Evolutionary conservation across 2,888 invertebrate genomes (phyloP).

Genomic region (Apoda limacodes): DNA sequence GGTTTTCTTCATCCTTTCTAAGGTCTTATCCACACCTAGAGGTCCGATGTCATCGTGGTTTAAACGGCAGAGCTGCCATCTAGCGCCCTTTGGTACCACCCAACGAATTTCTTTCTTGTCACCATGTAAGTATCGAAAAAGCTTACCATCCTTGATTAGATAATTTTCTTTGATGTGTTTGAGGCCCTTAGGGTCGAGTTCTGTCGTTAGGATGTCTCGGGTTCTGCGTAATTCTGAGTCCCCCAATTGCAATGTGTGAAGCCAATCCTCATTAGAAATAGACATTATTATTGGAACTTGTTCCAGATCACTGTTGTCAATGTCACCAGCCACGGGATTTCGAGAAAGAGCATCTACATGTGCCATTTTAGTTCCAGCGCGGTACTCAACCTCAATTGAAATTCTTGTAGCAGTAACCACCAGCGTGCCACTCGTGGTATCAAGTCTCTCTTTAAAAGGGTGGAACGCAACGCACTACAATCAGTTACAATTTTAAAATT

Average conservation of each 20-base stretch:
- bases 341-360: constrained; percentile 9
- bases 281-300: constrained; percentile 8
- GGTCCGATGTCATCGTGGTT: constrained; percentile 33
- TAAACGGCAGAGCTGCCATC: constrained; percentile 26
- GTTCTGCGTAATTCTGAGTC: constrained; percentile 14
- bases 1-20: constrained; percentile 24
- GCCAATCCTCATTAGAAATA: constrained; percentile 15
- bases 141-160: constrained; percentile 15
- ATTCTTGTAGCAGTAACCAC: constrained; percentile 13
- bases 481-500: constrained; percentile 14
- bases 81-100: constrained; percentile 26
- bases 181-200: constrained; percentile 11
- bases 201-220: constrained; percentile 7
- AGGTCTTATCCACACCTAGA: constrained; percentile 15
- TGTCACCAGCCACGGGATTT: too few relatives aligned
- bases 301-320: too few relatives aligned
- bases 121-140: constrained; percentile 14
- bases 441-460: constrained; percentile 13
- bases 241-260: constrained; percentile 13
- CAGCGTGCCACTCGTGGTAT: constrained; percentile 12
- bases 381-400: constrained; percentile 10
- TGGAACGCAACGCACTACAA: constrained; percentile 14
- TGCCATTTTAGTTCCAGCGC: constrained; percentile 7
- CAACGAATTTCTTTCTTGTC: constrained; percentile 20
- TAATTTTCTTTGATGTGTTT: constrained; percentile 17